These are phyloP conservation scores for Sylvia atricapilla DNA, from an alignment of 2,113 vertebrate genomes.

Conservation along the genomic window DNA sequence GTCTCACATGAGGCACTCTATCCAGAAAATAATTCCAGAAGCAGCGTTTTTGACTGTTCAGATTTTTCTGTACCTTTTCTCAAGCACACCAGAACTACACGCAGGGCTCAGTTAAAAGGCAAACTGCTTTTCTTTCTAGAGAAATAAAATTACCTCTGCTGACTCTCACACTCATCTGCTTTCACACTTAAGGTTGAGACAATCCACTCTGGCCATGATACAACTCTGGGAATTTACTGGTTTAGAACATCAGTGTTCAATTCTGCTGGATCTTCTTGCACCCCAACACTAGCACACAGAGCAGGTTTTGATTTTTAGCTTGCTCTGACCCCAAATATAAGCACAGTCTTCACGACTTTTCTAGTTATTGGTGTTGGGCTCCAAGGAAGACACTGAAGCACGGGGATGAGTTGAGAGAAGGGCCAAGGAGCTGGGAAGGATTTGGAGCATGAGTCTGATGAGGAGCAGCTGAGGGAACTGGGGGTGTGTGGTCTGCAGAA, in stretches of 20 bases:
- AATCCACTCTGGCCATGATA: background rate
- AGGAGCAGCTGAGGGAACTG: background rate
- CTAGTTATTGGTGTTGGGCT: background rate
- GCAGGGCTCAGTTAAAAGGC: background rate
- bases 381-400: background rate
- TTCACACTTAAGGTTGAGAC: background rate
- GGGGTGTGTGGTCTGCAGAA: background rate
- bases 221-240: background rate
- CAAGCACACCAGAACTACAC: background rate
- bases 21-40: background rate
- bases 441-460: background rate
- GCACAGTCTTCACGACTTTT: background rate
- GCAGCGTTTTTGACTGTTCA: background rate
- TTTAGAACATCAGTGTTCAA: background rate
- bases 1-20: background rate
- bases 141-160: background rate
- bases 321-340: background rate
- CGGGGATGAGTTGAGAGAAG: background rate
- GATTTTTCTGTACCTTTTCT: background rate
- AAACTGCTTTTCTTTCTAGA: background rate
- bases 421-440: rapidly evolving
- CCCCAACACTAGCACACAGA: background rate
- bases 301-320: background rate
- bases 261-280: background rate
- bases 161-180: background rate